Percentiles rank a stretch among this genome's conserved stretches.
Conservation (phyloP, 2,113 vertebrate genomes). For the Pachycephala philippinensis region DNA sequence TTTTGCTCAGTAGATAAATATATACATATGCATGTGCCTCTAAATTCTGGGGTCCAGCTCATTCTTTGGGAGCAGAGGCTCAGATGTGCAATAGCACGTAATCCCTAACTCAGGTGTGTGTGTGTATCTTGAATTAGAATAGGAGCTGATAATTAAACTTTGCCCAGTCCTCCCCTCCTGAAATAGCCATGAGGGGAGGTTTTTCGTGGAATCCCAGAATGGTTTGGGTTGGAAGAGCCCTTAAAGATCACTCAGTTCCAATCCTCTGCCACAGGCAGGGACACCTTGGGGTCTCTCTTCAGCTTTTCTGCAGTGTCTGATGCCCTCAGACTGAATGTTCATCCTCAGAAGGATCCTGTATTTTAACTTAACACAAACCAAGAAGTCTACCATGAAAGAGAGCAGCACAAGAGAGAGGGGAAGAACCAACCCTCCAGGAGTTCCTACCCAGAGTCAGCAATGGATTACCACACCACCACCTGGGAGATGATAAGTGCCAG, state of each 20-base stretch:
- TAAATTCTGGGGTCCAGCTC: neutral
- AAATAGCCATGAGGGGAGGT: neutral
- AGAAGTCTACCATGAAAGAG: neutral
- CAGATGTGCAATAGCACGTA: neutral
- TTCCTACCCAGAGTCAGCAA: neutral
- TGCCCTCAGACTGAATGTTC: neutral
- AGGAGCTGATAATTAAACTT: neutral
- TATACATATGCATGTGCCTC: constrained; percentile 9
- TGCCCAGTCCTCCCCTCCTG: neutral
- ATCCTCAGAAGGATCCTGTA: neutral
- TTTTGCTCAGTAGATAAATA: constrained; percentile 46
- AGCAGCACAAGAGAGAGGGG: neutral
- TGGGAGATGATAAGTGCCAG: neutral
- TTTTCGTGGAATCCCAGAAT: neutral
- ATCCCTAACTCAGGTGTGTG: neutral
- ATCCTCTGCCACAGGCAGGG: neutral
- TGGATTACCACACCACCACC: accelerated
- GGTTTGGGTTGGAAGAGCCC: neutral
- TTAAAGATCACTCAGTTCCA: neutral
- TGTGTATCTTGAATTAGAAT: neutral
- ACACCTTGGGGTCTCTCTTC: neutral
- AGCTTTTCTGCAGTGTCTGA: neutral
- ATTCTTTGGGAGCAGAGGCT: neutral
- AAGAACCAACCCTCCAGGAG: neutral
- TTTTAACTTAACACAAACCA: neutral